Conservation (phyloP, 2,888 invertebrate genomes). For the Apoda limacodes region DNA sequence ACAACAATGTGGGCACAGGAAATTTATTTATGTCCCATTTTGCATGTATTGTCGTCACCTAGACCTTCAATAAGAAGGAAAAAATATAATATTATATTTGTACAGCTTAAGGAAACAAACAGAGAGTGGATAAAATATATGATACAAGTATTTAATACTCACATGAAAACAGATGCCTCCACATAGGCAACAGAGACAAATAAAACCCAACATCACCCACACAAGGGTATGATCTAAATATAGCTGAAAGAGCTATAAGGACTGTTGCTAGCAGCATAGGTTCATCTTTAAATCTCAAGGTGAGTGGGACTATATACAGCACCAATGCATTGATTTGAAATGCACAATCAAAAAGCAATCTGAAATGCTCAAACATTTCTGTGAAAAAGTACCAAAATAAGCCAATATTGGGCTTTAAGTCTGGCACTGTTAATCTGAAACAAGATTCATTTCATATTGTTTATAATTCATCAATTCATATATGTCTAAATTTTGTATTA, state of each 20-base stretch:
- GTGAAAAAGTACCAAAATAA: conserved; percentile 99
- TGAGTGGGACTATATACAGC: conserved; percentile 90
- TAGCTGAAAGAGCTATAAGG: conserved; percentile 83
- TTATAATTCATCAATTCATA: background rate
- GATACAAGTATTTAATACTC: conserved; percentile 55
- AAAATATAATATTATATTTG: no score
- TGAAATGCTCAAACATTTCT: conserved; percentile 99
- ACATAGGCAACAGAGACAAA: conserved; percentile 89
- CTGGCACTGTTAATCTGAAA: conserved; percentile 88
- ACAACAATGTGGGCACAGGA: no score
- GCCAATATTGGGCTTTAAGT: conserved; percentile 96
- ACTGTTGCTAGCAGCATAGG: conserved; percentile 85
- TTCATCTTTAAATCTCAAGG: conserved; percentile 80
- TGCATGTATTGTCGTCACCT: no score
- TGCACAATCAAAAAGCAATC: conserved; percentile 92
- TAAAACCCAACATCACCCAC: conserved; percentile 96
- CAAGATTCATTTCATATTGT: conserved; percentile 17
- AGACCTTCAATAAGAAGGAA: no score
- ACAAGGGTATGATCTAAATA: conserved; percentile 97
- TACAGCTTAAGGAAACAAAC: no score
- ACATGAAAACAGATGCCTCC: conserved; percentile 91
- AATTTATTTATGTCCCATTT: no score
- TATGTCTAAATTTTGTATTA: no score
- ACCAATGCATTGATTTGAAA: conserved; percentile 97
- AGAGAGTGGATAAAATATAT: no score